Base-by-base conservation (phyloP, 2,113 vertebrate genomes). In the Mus spicilegus region DNA sequence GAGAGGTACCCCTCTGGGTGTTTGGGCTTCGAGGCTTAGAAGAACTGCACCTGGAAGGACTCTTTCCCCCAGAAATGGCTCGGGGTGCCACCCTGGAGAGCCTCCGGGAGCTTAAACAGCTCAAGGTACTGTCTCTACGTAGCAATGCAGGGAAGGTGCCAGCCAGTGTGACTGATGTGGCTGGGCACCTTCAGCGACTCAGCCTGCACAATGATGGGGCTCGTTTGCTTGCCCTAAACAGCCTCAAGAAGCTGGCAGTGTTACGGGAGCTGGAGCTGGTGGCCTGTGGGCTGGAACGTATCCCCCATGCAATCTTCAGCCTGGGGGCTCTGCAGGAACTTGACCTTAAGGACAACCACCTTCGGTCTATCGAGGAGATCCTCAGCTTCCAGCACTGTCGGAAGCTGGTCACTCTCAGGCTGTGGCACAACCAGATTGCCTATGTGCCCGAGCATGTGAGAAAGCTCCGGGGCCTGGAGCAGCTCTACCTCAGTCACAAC, bases 311-410 rank as follows among this genome's bases (percentile, higher is more conserved):
- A 0, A 95, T 99, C 70, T 99, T 99, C 97, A 99, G 99, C 96
- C 98, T 99, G 63, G 97, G 93, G 2, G 99, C 98, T 0, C 97
- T 99, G 75, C 99, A 99, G 96, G 99, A 99, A 94, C 93, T 99
- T 67, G 99, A 99, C 97, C 98, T 99, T 69, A 98, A 97, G 77
- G 99, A 99, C 28, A 99, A 99, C 97, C 99, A 98, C 95, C 98
- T 99, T 14, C 98, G 98, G 75, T 99, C 99, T 2, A 99, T 99
- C 3, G 99, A 99, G 95, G 99, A 99, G 97, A 99, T 99, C 78
- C 98, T 99, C 39, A 99, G 99, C 85, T 98, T 99, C 92, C 99
- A 99, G 97, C 99, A 99, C 94, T 99, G 99, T 84, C 98, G 98
- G 22, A 99, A 99, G 87, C 97, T 99, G 80, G 97, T 96, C 24